Percentiles rank a stretch among this genome's conserved stretches.
Conservation (phyloP, 2,797 vertebrate species). For the Carcharodon carcharias region DNA sequence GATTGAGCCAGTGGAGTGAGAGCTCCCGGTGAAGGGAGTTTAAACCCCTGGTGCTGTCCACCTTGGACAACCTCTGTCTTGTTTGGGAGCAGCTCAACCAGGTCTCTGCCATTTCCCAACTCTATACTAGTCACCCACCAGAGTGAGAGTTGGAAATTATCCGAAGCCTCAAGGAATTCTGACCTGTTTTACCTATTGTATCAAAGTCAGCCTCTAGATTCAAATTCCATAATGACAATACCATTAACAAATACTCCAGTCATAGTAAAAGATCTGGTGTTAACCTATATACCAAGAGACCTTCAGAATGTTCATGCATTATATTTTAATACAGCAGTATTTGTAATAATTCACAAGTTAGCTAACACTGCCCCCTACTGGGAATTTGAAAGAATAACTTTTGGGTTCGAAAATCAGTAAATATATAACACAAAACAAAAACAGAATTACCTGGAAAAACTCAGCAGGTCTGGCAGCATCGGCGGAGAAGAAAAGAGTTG, state of each 20-base stretch:
- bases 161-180: neutral
- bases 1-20: neutral
- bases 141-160: neutral
- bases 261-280: neutral
- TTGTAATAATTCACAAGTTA: neutral
- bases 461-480: too few species aligned
- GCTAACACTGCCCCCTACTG: constrained; percentile 16
- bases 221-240: neutral
- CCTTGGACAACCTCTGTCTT: neutral
- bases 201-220: neutral
- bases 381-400: neutral
- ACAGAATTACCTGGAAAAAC: too few species aligned
- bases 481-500: too few species aligned
- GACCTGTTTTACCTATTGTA: neutral
- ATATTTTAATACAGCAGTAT: neutral
- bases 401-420: neutral
- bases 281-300: neutral
- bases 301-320: neutral
- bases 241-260: neutral
- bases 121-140: neutral
- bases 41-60: neutral
- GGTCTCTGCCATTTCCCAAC: neutral
- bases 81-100: neutral
- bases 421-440: too few species aligned
- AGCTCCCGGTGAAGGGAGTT: neutral